Percentiles rank a stretch among this genome's conserved stretches.
Evolutionary conservation across 2,888 invertebrate genomes (phyloP).

Genomic region (Nasonia oneida): DNA sequence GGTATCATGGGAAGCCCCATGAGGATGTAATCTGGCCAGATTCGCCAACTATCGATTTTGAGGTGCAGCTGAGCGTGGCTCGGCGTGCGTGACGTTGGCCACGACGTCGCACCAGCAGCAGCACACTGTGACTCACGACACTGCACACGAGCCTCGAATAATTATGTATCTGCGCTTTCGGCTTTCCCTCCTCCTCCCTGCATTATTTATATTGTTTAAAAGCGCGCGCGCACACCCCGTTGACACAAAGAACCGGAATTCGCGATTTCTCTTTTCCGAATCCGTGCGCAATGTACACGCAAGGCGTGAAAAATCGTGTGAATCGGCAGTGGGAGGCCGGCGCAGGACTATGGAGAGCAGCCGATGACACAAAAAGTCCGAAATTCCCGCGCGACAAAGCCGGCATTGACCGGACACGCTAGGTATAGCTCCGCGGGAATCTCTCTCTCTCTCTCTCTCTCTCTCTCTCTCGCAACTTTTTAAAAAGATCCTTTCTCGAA

Average conservation of each 20-base stretch:
- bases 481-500: slow-evolving; percentile 58
- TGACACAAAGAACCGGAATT: slow-evolving; percentile 37
- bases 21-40: slow-evolving; percentile 78
- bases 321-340: neutral
- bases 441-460: slow-evolving; percentile 1
- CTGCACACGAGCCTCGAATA: neutral
- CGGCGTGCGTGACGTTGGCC: slow-evolving; percentile 61
- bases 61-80: slow-evolving; percentile 70
- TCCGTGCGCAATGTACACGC: neutral
- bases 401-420: slow-evolving; percentile 17
- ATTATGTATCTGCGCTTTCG: slow-evolving; percentile 13
- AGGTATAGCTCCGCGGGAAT: slow-evolving; percentile 35
- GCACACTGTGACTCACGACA: slow-evolving; percentile 52
- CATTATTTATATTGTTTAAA: too few relatives aligned
- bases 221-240: neutral
- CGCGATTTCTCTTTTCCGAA: slow-evolving; percentile 23
- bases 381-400: slow-evolving; percentile 40
- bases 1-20: slow-evolving; percentile 77
- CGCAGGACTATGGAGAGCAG: neutral
- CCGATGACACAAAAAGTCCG: slow-evolving; percentile 41
- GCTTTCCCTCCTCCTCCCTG: neutral
- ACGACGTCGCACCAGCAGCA: slow-evolving; percentile 62
- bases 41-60: slow-evolving; percentile 78
- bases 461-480: slow-evolving; percentile 25
- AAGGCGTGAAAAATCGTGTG: slow-evolving; percentile 29